Conservation (phyloP, 2,113 vertebrate genomes). For the Bettongia penicillata region DNA sequence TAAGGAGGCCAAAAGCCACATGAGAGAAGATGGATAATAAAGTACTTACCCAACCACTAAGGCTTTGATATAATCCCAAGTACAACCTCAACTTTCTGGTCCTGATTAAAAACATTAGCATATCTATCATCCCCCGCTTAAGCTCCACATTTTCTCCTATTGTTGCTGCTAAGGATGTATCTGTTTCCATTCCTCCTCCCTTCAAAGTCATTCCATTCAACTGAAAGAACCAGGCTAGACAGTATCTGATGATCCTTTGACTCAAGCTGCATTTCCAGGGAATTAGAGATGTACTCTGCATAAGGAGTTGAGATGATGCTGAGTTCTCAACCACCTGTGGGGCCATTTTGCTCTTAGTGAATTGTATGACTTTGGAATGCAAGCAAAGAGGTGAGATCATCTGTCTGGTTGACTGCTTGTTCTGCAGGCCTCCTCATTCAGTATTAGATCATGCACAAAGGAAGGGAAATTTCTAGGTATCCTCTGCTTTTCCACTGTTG, state of each 20-base stretch:
- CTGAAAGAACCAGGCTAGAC: slow-evolving; percentile 60
- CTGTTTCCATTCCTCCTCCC: slow-evolving; percentile 27
- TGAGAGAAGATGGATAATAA: slow-evolving; percentile 7
- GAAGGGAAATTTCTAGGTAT: slow-evolving; percentile 66
- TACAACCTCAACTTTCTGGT: slow-evolving; percentile 50
- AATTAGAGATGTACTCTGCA: slow-evolving; percentile 50
- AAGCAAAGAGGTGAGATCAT: slow-evolving; percentile 76
- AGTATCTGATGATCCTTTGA: slow-evolving; percentile 20
- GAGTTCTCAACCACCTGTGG: slow-evolving; percentile 55
- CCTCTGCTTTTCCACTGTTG: slow-evolving; percentile 8
- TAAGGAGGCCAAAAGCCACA: slow-evolving; percentile 5
- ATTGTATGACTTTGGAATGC: slow-evolving; percentile 68
- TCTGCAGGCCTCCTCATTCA: slow-evolving; percentile 67
- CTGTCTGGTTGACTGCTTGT: slow-evolving; percentile 71
- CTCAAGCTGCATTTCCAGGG: slow-evolving; percentile 24
- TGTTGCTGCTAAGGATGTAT: slow-evolving; percentile 24
- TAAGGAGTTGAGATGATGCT: slow-evolving; percentile 36
- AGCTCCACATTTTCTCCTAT: slow-evolving; percentile 39
- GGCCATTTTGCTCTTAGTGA: not conserved
- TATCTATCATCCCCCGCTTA: not conserved
- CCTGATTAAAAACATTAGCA: slow-evolving; percentile 48
- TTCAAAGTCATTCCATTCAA: slow-evolving; percentile 60
- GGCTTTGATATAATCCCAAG: slow-evolving; percentile 61
- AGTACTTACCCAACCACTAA: slow-evolving; percentile 2
- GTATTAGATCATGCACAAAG: slow-evolving; percentile 75